These are phyloP conservation scores for Himalopsyche anomala DNA, from an alignment of 2,888 invertebrate species.

Conservation along the genomic window DNA sequence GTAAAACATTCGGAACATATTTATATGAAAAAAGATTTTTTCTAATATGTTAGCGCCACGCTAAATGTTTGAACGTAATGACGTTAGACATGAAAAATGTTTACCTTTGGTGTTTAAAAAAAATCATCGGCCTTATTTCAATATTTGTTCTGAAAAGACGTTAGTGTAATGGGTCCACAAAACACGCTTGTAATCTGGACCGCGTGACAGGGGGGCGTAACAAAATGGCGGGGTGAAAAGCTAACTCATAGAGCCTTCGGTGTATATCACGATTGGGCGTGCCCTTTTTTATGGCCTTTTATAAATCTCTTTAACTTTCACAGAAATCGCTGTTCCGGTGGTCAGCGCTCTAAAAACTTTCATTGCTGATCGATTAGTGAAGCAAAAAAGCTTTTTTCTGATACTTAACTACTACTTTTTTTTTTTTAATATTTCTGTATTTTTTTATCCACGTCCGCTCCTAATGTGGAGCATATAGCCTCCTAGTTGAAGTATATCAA, in stretches of 20 bases:
- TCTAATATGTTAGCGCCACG: no score
- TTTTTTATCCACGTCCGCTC: no score
- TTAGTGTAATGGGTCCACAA: constrained; percentile 10
- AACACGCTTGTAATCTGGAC: constrained; percentile 32
- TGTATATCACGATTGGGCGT: constrained; percentile 34
- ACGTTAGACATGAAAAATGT: background rate
- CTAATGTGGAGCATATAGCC: no score
- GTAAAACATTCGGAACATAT: no score
- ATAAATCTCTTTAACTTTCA: constrained; percentile 31
- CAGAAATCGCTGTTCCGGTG: constrained; percentile 14
- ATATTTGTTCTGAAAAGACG: constrained; percentile 17
- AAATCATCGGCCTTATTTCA: background rate
- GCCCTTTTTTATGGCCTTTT: constrained; percentile 7
- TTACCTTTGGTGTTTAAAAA: background rate
- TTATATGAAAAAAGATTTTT: no score
- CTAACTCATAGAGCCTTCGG: constrained; percentile 16
- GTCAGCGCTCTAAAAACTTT: background rate
- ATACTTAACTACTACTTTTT: no score
- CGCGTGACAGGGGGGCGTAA: constrained; percentile 8
- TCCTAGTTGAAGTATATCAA: no score
- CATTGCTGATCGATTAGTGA: background rate
- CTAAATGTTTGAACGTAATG: no score
- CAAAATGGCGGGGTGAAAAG: constrained; percentile 30
- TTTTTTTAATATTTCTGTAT: no score
- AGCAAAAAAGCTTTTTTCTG: background rate